Base-by-base conservation (phyloP, 2,888 invertebrate genomes). In the Perdita meconis region DNA sequence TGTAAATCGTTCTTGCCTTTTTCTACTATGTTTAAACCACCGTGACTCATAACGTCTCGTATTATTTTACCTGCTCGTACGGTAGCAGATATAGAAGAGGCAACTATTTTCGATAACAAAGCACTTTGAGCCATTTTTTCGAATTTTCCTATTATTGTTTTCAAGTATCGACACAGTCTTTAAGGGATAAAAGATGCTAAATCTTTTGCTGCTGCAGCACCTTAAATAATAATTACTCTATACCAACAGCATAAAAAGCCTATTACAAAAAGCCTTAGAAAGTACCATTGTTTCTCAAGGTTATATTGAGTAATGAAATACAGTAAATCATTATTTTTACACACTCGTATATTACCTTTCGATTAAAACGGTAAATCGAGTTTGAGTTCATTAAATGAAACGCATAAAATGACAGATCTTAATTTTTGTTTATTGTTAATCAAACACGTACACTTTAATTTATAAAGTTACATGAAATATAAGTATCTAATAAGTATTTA, bases 1-100 rank as follows among this genome's bases (percentile, higher is more conserved):
- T 99, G 99, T 51, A 97, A 94, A 93, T 99, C 99, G 94, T 98
- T 97, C 90, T 96, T 96, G 22, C 97, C 98, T 95, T 99, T 98
- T 88, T 98, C 97, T 13, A 98, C 95, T 86, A 98, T 98, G 66
- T 97, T 97, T 51, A 99, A 93, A 87, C 98, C 96, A 51, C 98
- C 98, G 90, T 95, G 95, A 83, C 95, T 96, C 95, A 98, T 95
- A 53, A 99, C 95, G 94, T 98, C 98, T 82, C 98, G 94, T 59
- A 99, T 97, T 75, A 99, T 98, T 93, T 95, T 95, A 0, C 98
- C 98, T 80, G 98, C 98, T 87, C 96, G 94, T 84, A 95, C 94
- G 0, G 98, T 97, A 34, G 96, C 96, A 51, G 95, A 95, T 30
- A 97, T 95, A 34, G 97, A 97, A 13, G 96, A 95, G 44, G 97